phyloP scores from a whole-genome alignment of 1,140 invertebrate species.

The Triops longicaudatus region DNA sequence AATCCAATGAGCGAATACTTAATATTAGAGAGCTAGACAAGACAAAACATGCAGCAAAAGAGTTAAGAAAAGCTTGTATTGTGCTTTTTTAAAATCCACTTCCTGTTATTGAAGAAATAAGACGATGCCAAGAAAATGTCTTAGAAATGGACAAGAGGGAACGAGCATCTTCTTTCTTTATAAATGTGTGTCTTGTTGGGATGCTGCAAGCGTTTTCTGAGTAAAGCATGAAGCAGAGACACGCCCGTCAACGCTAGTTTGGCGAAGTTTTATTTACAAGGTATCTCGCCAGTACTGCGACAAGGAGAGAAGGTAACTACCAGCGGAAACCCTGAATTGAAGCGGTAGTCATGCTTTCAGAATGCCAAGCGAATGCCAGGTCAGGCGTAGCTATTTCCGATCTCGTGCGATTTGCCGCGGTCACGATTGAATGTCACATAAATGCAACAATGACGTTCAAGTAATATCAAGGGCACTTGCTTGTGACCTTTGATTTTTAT shows the following conservation, averaged over 20 bases:
- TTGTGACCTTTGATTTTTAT: background rate
- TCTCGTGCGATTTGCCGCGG: background rate
- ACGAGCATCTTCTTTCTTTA: no score
- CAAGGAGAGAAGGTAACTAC: background rate
- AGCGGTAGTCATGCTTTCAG: background rate
- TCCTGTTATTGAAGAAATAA: no score
- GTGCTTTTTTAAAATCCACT: no score
- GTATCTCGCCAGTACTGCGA: background rate
- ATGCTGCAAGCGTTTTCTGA: no score
- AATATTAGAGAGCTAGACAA: no score
- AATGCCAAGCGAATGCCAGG: background rate
- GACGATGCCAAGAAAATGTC: no score
- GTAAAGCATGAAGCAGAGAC: no score
- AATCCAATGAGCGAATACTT: background rate
- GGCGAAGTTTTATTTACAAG: background rate
- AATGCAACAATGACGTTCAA: background rate
- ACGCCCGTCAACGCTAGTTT: no score
- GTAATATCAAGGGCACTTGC: background rate
- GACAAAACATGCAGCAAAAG: no score
- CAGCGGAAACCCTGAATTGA: background rate
- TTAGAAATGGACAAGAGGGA: no score
- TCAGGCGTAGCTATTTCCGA: slow-evolving; percentile 7
- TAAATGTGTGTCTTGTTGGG: no score
- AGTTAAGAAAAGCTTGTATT: no score
- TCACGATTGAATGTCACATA: background rate